These are phyloP conservation scores for Calliphora vicina DNA, from an alignment of 1,140 invertebrate genomes.

Conservation along the genomic window DNA sequence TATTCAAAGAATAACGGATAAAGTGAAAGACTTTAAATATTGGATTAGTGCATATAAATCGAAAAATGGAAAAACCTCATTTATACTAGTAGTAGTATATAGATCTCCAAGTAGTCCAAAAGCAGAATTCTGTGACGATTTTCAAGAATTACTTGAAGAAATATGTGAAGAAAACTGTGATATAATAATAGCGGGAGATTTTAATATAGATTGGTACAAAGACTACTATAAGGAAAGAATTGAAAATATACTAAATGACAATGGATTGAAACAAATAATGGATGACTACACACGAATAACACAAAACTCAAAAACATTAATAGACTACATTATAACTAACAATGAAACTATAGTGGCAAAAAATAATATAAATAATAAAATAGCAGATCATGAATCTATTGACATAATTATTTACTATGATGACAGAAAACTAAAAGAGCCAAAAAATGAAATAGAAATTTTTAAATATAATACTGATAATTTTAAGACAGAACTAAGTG, in stretches of 20 bases:
- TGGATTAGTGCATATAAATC: neutral
- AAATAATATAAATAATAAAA: neutral
- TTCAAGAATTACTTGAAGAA: neutral
- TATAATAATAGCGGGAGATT: neutral
- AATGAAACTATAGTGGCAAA: neutral
- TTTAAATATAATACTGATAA: conserved; percentile 1
- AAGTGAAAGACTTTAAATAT: neutral
- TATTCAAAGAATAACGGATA: neutral
- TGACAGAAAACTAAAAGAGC: neutral
- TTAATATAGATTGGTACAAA: neutral
- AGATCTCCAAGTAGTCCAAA: neutral
- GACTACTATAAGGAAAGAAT: no score
- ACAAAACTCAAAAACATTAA: neutral
- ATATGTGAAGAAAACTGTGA: neutral
- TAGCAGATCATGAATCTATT: neutral
- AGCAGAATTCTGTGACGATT: neutral
- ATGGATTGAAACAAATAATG: no score
- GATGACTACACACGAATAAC: no score
- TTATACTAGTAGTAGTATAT: neutral
- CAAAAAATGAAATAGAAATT: neutral
- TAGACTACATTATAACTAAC: neutral
- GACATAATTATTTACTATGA: neutral
- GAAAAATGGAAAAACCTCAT: neutral
- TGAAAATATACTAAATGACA: no score
- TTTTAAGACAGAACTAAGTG: conserved; percentile 2